A percentile compares a stretch with the other conserved stretches of the same genome.
Conservation (phyloP, 2,113 vertebrate genomes). For the Mobula birostris region DNA sequence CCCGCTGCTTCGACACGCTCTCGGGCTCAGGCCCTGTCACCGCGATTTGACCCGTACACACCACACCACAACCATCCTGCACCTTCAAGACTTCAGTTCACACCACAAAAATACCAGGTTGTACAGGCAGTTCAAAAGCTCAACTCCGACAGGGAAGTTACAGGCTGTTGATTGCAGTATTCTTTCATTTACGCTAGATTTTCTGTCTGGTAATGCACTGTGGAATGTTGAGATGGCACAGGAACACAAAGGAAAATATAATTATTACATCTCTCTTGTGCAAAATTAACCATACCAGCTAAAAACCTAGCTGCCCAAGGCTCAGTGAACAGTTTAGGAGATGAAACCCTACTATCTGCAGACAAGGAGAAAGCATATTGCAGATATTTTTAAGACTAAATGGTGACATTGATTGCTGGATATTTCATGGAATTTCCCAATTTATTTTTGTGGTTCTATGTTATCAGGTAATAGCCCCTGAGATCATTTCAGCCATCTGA, state of each 20-base stretch:
- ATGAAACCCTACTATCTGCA: not conserved
- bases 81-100: too few species aligned
- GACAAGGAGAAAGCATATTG: not conserved
- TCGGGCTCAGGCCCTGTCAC: too few species aligned
- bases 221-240: not conserved
- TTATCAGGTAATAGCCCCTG: not conserved
- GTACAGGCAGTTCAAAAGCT: too few species aligned
- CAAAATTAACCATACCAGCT: not conserved
- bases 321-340: not conserved
- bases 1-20: too few species aligned
- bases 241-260: not conserved
- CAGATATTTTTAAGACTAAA: not conserved
- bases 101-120: too few species aligned
- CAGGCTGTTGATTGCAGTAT: too few species aligned
- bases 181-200: not conserved
- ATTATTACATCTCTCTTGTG: not conserved
- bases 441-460: not conserved
- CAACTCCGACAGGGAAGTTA: too few species aligned
- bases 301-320: not conserved
- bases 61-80: too few species aligned
- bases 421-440: not conserved
- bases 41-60: too few species aligned
- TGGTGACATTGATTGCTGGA: not conserved
- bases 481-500: not conserved
- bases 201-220: not conserved